Base-by-base conservation (phyloP, 2,797 vertebrate genomes). In the Ctenopoma multispine region DNA sequence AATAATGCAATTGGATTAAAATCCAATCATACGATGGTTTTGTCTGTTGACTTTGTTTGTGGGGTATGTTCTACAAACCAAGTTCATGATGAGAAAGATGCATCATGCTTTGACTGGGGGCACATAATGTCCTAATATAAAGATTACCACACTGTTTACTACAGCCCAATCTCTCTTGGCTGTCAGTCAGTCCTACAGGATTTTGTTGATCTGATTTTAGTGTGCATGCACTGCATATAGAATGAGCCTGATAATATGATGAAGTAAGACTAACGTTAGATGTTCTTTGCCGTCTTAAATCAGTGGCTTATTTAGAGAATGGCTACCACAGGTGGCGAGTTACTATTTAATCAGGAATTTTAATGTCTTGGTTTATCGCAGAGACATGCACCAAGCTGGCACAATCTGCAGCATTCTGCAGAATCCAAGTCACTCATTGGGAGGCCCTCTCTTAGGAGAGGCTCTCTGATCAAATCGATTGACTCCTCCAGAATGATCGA, bases 1-100 rank as follows among this genome's bases (percentile, higher is more conserved):
- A 92, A 92, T 94, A 92, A 93, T 90, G 89, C 90, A 83, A 91
- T 90, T 87, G 90, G 92, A 94, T 93, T 93, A 91, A 93, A 93
- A 93, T 92, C 89, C 92, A 93, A 94, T 94, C 93, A 93, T 81
- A 83, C 83, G 36, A 83, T 69, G 89, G 84, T 88, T 90, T 92
- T 92, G 83, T 88, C 82, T 92, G 91, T 94, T 94, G 91, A 92
- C 91, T 91, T 90, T 92, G 90, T 92, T 92, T 92, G 89, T 92
- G 89, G 89, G 87, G 87, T 91, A 87, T 91, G 89, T 91, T 91
- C 87, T 71, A 92, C 91, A 91, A 92, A 92, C 84, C 83, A 86
- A 86, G 78, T 85, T 82, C 75, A 87, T 87, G 80, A 90, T 86
- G 89, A 85, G 86, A 85, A 82, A 84, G 81, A 89, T 89, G 86